These are phyloP conservation scores for Camelus dromedarius DNA, from an alignment of 2,113 vertebrate species.

Conservation along the genomic window DNA sequence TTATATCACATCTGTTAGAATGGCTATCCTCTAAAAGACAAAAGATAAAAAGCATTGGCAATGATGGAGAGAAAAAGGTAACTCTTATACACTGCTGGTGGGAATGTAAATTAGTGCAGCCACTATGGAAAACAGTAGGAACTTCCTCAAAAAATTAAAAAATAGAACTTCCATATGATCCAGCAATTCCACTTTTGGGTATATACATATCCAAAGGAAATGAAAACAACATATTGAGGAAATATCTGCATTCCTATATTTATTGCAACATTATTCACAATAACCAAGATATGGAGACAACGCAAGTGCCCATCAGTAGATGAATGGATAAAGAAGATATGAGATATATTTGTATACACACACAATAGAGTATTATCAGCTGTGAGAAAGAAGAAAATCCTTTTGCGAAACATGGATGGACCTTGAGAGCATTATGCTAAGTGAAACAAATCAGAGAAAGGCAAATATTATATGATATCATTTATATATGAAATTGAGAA, in stretches of 20 bases:
- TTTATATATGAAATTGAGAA: background rate
- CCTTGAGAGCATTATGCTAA: background rate
- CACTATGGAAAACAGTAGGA: background rate
- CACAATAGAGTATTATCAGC: background rate
- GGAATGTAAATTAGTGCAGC: background rate
- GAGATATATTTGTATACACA: background rate
- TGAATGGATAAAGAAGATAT: background rate
- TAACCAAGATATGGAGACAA: background rate
- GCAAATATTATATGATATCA: background rate
- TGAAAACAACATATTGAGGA: background rate
- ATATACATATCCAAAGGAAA: background rate
- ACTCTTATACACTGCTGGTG: background rate
- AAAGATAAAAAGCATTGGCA: background rate
- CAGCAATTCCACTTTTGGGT: background rate
- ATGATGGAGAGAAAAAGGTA: background rate
- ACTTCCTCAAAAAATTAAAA: background rate
- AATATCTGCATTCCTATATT: background rate
- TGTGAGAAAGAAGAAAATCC: background rate
- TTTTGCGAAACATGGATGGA: background rate
- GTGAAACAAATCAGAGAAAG: background rate
- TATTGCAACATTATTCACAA: background rate
- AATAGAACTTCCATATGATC: background rate
- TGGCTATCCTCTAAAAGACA: background rate
- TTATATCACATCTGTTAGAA: background rate
- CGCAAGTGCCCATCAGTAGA: background rate